phyloP scores from a whole-genome alignment of 2,797 vertebrate genomes.

The Pangasius djambal region DNA sequence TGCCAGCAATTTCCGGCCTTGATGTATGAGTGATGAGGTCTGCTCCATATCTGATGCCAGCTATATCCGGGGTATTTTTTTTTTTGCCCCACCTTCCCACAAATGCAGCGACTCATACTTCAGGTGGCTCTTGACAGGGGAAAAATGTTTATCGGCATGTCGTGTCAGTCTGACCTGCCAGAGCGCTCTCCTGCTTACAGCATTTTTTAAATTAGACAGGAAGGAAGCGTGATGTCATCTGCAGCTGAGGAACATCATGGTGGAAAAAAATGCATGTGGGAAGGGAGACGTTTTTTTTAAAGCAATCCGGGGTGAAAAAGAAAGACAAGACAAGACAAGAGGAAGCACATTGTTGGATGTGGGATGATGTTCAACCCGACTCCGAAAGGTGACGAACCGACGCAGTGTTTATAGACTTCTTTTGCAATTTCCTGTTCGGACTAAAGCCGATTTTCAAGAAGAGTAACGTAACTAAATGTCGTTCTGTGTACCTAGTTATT shows the following conservation, averaged over 20 bases:
- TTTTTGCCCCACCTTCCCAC: not conserved
- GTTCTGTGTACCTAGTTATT: not conserved
- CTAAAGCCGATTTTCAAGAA: not conserved
- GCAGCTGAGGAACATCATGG: not conserved
- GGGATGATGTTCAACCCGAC: not conserved
- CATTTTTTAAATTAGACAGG: not conserved
- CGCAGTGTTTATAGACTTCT: not conserved
- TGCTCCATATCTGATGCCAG: not conserved
- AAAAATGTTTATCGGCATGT: not conserved
- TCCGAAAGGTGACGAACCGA: not conserved
- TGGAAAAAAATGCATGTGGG: not conserved
- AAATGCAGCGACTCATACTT: not conserved
- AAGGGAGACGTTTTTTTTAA: not conserved
- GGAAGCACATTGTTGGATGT: not conserved
- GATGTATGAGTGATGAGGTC: not conserved
- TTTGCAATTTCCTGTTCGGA: not conserved
- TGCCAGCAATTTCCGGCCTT: not conserved
- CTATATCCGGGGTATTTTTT: not conserved
- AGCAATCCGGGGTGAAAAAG: not conserved
- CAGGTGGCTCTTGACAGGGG: not conserved
- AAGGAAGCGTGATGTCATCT: not conserved
- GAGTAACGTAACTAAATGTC: not conserved
- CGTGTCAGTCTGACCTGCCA: not conserved
- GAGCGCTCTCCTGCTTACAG: no score
- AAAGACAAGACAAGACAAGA: not conserved